A percentile compares a stretch with the other conserved stretches of the same genome.
These are phyloP conservation scores for Machaerirhynchus nigripectus DNA, from an alignment of 2,113 vertebrate genomes.

Conservation along the genomic window DNA sequence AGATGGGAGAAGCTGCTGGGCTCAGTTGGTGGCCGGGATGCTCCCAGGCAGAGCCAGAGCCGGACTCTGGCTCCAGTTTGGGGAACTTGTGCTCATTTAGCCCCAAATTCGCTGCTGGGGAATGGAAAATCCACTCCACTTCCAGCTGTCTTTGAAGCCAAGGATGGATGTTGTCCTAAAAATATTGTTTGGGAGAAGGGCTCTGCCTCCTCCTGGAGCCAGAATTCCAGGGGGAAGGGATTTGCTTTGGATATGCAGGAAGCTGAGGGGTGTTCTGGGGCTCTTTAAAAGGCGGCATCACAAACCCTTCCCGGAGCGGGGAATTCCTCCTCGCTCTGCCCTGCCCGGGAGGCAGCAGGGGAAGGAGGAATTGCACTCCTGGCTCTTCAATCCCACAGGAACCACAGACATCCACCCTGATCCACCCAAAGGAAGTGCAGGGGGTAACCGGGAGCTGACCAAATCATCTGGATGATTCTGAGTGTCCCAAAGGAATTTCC, in stretches of 20 bases:
- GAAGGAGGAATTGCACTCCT: neutral
- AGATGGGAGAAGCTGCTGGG: neutral
- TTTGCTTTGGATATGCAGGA: neutral
- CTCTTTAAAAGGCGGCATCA: neutral
- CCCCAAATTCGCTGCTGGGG: neutral
- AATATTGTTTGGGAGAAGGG: neutral
- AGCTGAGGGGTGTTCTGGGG: fast-evolving
- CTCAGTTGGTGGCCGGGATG: neutral
- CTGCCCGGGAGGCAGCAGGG: neutral
- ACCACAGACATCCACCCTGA: neutral
- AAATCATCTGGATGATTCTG: neutral
- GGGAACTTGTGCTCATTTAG: neutral
- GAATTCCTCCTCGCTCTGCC: neutral
- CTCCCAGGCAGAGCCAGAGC: neutral
- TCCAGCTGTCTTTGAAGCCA: neutral
- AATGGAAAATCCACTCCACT: neutral
- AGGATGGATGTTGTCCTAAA: neutral
- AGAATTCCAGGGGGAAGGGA: neutral
- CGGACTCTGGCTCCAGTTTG: neutral
- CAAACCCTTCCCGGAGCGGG: neutral
- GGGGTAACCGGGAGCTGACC: neutral
- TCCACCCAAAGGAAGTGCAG: neutral
- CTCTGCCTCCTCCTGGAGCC: neutral
- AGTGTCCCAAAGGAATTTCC: neutral
- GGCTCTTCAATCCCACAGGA: neutral